Evolutionary conservation across 2,113 vertebrate genomes (phyloP).

Genomic region (Origma solitaria): DNA sequence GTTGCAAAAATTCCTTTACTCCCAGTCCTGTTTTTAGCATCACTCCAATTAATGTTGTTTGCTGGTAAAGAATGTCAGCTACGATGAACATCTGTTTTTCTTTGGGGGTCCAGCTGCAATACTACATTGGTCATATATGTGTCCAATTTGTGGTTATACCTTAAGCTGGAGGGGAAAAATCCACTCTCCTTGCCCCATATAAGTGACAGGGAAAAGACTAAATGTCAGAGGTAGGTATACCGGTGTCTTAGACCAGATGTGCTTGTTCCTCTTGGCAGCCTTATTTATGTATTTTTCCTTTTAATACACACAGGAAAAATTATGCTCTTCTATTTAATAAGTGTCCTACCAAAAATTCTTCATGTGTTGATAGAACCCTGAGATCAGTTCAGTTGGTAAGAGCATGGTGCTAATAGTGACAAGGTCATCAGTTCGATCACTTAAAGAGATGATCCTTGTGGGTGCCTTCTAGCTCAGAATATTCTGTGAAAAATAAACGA

Average conservation of each 20-base stretch:
- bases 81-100: not conserved
- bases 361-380: not conserved
- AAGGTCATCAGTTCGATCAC: not conserved
- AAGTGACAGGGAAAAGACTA: not conserved
- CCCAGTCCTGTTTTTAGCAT: not conserved
- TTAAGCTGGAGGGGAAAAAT: not conserved
- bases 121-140: not conserved
- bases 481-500: not conserved
- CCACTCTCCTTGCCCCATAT: not conserved
- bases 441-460: not conserved
- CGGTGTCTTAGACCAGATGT: not conserved
- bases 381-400: not conserved
- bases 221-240: not conserved
- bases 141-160: not conserved
- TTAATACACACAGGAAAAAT: not conserved
- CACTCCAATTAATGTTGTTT: not conserved
- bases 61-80: not conserved
- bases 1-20: not conserved
- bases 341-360: not conserved
- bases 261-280: not conserved
- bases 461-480: not conserved
- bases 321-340: not conserved
- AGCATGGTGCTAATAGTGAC: fast-evolving
- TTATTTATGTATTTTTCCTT: not conserved
- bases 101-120: not conserved